Conservation (phyloP, 2,113 vertebrate species). For the Pelmatolapia mariae region DNA sequence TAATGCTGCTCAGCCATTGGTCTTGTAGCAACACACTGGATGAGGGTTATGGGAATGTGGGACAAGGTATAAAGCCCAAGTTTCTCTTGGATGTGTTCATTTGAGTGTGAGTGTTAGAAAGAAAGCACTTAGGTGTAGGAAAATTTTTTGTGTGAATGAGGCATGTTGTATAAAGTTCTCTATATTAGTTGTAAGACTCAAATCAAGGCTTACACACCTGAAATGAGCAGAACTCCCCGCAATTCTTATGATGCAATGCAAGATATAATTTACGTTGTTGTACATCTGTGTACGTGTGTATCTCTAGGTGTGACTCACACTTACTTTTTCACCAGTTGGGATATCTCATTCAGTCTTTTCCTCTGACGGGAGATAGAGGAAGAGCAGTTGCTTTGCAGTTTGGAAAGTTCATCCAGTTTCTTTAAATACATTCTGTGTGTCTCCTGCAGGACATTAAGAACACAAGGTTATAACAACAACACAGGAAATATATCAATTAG, state of each 20-base stretch:
- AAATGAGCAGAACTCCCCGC: not conserved
- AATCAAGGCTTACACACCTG: not conserved
- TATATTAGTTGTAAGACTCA: not conserved
- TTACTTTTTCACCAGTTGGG: conserved; percentile 73
- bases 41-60: not conserved
- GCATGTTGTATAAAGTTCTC: not conserved
- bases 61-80: not conserved
- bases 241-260: not conserved
- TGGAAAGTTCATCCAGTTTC: conserved; percentile 86
- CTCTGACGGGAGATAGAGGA: conserved; percentile 78
- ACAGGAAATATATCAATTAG: not conserved
- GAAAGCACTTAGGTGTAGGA: not conserved
- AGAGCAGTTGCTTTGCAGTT: conserved; percentile 82
- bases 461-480: not conserved
- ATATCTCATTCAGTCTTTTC: conserved; percentile 78
- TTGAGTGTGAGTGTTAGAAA: not conserved
- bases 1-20: not conserved
- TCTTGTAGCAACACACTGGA: not conserved
- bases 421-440: conserved; percentile 83
- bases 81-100: not conserved
- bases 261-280: not conserved
- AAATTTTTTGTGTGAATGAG: not conserved
- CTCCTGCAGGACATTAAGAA: conserved; percentile 69
- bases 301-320: not conserved
- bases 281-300: not conserved